A percentile compares a stretch with the other conserved stretches of the same genome.
Conservation (phyloP, 37 sponge, comb jelly and placozoan species). For the Spongia lamella region DNA sequence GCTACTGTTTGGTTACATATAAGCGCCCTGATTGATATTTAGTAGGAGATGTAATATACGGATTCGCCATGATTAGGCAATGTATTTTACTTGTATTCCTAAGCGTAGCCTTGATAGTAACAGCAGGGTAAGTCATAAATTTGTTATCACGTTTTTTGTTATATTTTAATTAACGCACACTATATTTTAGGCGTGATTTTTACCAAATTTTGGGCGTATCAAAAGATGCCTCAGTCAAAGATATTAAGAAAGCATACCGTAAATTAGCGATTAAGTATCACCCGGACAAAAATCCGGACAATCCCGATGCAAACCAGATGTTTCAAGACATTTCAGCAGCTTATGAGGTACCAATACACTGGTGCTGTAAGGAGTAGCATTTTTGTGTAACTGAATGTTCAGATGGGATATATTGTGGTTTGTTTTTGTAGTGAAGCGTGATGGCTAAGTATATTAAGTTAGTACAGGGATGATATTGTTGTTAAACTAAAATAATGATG, state of each 20-base stretch:
- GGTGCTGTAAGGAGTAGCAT: too few species aligned
- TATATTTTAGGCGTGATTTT: constrained; percentile 83
- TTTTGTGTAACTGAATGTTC: too few species aligned
- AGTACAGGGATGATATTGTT: too few species aligned
- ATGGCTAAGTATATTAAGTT: too few species aligned
- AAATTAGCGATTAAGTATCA: constrained; percentile 92
- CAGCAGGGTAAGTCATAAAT: background rate
- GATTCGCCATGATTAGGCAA: too few species aligned
- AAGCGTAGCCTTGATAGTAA: background rate
- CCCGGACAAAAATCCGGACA: constrained; percentile 92
- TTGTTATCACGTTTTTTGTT: background rate
- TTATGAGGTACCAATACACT: constrained; percentile 62
- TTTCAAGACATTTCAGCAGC: constrained; percentile 95
- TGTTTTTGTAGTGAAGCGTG: too few species aligned
- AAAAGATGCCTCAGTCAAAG: constrained; percentile 71
- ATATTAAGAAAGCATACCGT: constrained; percentile 97
- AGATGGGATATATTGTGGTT: too few species aligned
- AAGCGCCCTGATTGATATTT: too few species aligned
- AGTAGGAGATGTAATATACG: too few species aligned
- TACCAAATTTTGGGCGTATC: constrained; percentile 94
- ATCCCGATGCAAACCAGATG: constrained; percentile 74
- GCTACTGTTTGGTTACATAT: too few species aligned
- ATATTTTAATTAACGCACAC: background rate
- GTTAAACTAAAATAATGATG: too few species aligned
- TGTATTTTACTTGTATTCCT: background rate